Conservation (phyloP, 2,888 invertebrate species). For the Sialis fuliginosa region DNA sequence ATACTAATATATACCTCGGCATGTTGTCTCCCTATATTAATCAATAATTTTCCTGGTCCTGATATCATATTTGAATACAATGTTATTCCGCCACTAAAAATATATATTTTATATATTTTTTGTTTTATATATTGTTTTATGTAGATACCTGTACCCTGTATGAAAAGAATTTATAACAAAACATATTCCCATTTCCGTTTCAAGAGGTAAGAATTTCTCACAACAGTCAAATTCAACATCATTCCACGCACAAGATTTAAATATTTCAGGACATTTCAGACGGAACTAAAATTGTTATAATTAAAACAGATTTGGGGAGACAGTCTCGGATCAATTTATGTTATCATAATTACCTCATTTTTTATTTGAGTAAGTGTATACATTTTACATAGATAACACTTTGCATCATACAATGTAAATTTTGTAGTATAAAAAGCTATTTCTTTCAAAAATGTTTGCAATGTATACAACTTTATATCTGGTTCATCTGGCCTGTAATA, state of each 20-base stretch:
- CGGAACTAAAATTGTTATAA: slow-evolving; percentile 1
- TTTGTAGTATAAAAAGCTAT: too few species aligned
- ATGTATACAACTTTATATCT: too few species aligned
- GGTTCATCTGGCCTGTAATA: too few species aligned
- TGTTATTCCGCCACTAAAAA: slow-evolving; percentile 4
- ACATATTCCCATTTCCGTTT: slow-evolving; percentile 54
- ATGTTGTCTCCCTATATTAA: slow-evolving; percentile 25
- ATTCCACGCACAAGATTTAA: slow-evolving; percentile 45
- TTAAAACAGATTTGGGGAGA: too few species aligned
- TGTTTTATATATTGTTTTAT: too few species aligned
- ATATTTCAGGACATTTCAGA: slow-evolving; percentile 32
- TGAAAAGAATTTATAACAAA: slow-evolving; percentile 45
- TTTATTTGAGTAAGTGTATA: too few species aligned
- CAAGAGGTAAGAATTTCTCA: slow-evolving; percentile 42
- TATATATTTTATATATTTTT: background rate
- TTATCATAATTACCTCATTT: background rate
- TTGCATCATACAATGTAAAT: too few species aligned
- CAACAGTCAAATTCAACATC: slow-evolving; percentile 46
- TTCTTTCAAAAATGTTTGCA: too few species aligned
- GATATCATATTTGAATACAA: slow-evolving; percentile 27
- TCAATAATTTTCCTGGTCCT: slow-evolving; percentile 28
- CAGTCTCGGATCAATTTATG: background rate
- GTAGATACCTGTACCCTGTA: slow-evolving; percentile 25
- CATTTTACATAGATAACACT: too few species aligned
- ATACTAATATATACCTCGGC: slow-evolving; percentile 23